phyloP scores from a whole-genome alignment of 1,140 invertebrate species.

The Prorops nasuta region DNA sequence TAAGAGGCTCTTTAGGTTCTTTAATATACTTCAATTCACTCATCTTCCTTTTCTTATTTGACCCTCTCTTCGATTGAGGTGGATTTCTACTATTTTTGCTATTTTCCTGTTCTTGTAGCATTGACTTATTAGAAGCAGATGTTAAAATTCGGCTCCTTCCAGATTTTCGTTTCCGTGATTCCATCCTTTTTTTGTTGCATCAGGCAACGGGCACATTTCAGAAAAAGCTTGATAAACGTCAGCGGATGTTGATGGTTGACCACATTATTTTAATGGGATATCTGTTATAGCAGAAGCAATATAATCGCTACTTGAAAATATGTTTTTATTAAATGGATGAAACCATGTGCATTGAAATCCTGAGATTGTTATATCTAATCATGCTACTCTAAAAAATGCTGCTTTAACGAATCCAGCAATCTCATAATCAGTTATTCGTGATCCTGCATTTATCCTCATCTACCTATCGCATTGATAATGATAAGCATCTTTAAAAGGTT shows the following conservation, averaged over 20 bases:
- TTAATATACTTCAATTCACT: too few species aligned
- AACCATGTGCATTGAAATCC: background rate
- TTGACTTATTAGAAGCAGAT: too few species aligned
- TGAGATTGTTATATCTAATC: background rate
- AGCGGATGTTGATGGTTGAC: background rate
- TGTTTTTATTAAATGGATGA: background rate
- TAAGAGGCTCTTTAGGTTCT: background rate
- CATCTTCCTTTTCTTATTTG: too few species aligned
- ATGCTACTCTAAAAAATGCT: background rate
- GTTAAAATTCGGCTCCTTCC: background rate
- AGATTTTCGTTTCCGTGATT: background rate
- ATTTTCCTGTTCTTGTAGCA: too few species aligned
- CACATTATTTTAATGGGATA: background rate
- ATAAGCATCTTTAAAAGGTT: conserved; percentile 43
- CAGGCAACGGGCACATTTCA: background rate
- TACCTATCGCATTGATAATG: conserved; percentile 35
- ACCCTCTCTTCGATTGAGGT: too few species aligned
- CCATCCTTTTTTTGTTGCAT: background rate
- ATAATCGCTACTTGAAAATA: background rate
- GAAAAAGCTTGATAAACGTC: background rate
- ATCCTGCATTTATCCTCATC: conserved; percentile 36
- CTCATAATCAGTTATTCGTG: background rate
- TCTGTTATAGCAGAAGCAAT: background rate
- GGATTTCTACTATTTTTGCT: too few species aligned
- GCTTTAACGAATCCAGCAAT: background rate